phyloP scores from a whole-genome alignment of 2,888 invertebrate species.

The Tipula helvola region DNA sequence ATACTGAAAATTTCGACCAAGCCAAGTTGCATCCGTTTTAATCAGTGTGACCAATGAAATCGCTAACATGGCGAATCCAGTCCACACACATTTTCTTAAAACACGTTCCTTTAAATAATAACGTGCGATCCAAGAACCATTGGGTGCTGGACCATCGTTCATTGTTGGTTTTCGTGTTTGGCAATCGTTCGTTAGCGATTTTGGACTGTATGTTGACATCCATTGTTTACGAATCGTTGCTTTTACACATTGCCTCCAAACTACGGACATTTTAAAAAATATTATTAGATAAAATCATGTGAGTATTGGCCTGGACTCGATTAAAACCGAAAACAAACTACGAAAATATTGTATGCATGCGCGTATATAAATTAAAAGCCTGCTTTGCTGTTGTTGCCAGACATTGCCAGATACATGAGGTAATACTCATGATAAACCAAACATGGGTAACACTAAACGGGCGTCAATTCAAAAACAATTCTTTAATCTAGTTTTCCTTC shows the following conservation, averaged over 20 bases:
- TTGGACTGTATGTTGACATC: background rate
- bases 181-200: background rate
- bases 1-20: background rate
- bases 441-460: background rate
- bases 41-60: background rate
- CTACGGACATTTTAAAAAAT: background rate
- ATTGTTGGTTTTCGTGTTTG: background rate
- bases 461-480: background rate
- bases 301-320: background rate
- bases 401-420: background rate
- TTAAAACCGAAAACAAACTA: background rate
- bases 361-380: background rate
- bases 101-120: background rate
- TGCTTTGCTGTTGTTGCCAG: background rate
- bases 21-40: background rate
- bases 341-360: background rate
- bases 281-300: background rate
- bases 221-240: background rate
- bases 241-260: background rate
- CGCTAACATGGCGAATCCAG: background rate
- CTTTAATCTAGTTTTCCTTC: background rate
- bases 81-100: background rate
- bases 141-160: background rate
- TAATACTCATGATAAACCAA: too few species aligned
- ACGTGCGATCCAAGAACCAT: background rate